Conservation (phyloP, 1,140 invertebrate genomes). For the Artemia franciscana region DNA sequence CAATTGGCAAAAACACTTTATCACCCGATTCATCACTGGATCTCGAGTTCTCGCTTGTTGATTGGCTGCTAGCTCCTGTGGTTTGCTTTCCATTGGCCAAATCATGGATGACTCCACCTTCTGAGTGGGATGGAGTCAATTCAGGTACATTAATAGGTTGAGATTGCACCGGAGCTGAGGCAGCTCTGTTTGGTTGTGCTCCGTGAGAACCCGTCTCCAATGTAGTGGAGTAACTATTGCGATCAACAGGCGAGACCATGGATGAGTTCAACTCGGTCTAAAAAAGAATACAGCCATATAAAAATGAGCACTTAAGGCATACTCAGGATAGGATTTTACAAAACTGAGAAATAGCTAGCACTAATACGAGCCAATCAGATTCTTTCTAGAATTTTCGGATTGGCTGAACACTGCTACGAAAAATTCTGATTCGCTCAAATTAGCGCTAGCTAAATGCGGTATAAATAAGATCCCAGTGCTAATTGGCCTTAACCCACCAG, state of each 20-base stretch:
- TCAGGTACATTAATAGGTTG: not conserved
- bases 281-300: not conserved
- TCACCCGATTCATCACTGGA: not conserved
- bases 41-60: not conserved
- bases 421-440: too few relatives aligned
- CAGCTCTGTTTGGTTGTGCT: not conserved
- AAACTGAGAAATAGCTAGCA: too few relatives aligned
- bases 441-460: too few relatives aligned
- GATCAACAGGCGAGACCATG: not conserved
- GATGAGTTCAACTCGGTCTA: not conserved
- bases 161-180: not conserved
- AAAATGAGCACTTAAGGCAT: not conserved
- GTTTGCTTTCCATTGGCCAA: not conserved
- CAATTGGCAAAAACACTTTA: not conserved
- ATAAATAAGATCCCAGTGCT: too few relatives aligned
- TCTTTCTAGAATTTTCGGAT: too few relatives aligned
- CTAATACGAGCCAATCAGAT: too few relatives aligned
- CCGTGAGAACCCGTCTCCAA: not conserved
- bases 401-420: too few relatives aligned
- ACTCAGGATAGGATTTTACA: too few relatives aligned
- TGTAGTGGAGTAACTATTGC: not conserved
- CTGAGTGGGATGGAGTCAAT: not conserved
- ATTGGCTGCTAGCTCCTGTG: not conserved
- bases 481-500: too few relatives aligned
- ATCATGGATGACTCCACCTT: not conserved